These are phyloP conservation scores for Phalacrocorax brasilianus DNA, from an alignment of 2,113 vertebrate genomes.

Conservation along the genomic window DNA sequence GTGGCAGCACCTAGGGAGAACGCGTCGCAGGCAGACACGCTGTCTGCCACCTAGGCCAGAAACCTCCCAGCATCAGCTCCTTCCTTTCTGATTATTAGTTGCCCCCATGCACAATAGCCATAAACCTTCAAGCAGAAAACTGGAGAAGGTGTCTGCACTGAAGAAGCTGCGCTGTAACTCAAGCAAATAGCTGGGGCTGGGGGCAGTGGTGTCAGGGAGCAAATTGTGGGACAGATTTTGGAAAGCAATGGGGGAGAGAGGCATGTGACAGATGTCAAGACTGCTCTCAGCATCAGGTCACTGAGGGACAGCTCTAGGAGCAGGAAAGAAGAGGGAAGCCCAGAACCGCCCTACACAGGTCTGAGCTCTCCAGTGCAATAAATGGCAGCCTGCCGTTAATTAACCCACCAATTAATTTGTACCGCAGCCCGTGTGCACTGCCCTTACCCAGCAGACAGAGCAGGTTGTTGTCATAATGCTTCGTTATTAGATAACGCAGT, in stretches of 20 bases:
- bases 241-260: neutral
- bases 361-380: too few relatives aligned
- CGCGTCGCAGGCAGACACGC: neutral
- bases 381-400: fast-evolving
- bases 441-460: neutral
- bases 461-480: fast-evolving
- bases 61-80: neutral
- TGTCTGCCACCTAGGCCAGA: neutral
- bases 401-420: neutral
- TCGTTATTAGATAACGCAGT: fast-evolving
- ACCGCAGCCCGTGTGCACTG: fast-evolving
- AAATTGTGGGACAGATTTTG: neutral
- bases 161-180: neutral
- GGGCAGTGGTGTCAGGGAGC: neutral
- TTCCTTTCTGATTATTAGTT: neutral
- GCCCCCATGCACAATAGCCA: fast-evolving
- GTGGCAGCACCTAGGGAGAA: neutral
- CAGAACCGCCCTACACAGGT: neutral
- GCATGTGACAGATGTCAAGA: fast-evolving
- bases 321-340: neutral
- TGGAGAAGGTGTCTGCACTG: neutral
- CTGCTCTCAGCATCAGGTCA: neutral
- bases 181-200: neutral
- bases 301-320: neutral
- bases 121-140: neutral